Evolutionary conservation across 2,888 invertebrate genomes (phyloP), one percentile per base, ranked within the genome.

Genomic region (Cryptops parisi): DNA sequence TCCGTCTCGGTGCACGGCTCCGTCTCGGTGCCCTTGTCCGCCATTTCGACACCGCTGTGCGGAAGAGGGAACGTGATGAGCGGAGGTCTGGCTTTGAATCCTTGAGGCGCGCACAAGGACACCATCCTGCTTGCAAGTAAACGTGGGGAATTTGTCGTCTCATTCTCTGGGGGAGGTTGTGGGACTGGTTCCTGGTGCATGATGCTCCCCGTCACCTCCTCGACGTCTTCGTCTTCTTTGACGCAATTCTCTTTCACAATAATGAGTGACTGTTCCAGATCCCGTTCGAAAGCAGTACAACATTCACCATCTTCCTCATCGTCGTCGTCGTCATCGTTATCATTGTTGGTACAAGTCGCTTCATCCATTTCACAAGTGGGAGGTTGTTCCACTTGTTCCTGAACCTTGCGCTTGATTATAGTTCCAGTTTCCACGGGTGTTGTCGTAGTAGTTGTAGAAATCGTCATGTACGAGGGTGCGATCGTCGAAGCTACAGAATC

Each of bases 11-110:
- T 41, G 5, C 9, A 19, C 9, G 54, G 56, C 45, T 58, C 58
- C 15, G 57, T 58, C 2, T 53, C 49, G 2, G 58, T 58, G 17
- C 55, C 50, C 27, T 58, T 58, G 39, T 58, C 58, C 26, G 58
- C 58, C 9, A 56, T 58, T 54, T 58, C 54, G 17, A 57, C 40
- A 25, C 47, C 15, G 19, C 23, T 22, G 2, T 17, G 27, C 12
- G 49, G 39, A 6, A 22, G 39, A 21, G 49, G 33, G 25, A 51
- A 21, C 15, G 21, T 23, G 9, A 9, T 19, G 19, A 43, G 22
- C 24, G 39, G 21, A 6, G 38, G 33, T 15, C 43, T 15, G 17
- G 51, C 41, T 38, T 49, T 49, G 25, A 49, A 49, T 21, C 49
- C 49, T 22, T 49, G 49, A 33, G 49, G 49, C 23, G 49, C 39